phyloP scores from a whole-genome alignment of 1,140 invertebrate species.

The Daktulosphaira vitifoliae region DNA sequence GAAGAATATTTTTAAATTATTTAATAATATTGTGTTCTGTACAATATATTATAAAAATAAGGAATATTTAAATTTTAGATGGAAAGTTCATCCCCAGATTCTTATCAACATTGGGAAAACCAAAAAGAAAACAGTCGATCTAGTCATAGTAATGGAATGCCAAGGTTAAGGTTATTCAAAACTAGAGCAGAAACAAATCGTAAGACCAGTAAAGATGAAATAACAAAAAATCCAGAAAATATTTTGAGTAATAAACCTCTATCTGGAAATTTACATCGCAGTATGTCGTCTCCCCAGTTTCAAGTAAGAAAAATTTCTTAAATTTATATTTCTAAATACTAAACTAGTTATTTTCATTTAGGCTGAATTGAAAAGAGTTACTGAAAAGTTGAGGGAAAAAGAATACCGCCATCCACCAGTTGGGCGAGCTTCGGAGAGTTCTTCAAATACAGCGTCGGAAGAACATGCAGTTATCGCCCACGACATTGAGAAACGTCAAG shows the following conservation, averaged over 20 bases:
- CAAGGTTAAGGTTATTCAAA: slow-evolving; percentile 58
- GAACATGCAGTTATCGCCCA: background rate
- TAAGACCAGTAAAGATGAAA: slow-evolving; percentile 35
- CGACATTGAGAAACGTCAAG: background rate
- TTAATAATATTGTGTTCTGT: no score
- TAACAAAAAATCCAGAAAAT: slow-evolving; percentile 28
- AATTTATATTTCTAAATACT: no score
- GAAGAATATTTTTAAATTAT: no score
- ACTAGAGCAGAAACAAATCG: slow-evolving; percentile 56
- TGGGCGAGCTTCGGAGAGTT: slow-evolving; percentile 39
- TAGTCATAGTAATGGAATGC: slow-evolving; percentile 38
- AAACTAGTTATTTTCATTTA: no score
- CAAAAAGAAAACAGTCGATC: slow-evolving; percentile 25
- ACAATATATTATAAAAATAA: no score
- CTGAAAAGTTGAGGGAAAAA: slow-evolving; percentile 34
- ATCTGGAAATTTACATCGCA: slow-evolving; percentile 42
- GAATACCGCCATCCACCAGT: slow-evolving; percentile 42
- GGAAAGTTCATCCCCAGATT: slow-evolving; percentile 50
- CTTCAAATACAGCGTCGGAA: slow-evolving; percentile 3
- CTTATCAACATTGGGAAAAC: slow-evolving; percentile 45
- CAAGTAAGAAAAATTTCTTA: no score
- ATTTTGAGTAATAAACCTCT: slow-evolving; percentile 31
- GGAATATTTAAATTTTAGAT: slow-evolving; percentile 33
- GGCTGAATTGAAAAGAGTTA: slow-evolving; percentile 25
- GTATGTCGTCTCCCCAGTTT: slow-evolving; percentile 57